phyloP scores from a whole-genome alignment of 2,113 vertebrate genomes.

The Tachycineta bicolor region DNA sequence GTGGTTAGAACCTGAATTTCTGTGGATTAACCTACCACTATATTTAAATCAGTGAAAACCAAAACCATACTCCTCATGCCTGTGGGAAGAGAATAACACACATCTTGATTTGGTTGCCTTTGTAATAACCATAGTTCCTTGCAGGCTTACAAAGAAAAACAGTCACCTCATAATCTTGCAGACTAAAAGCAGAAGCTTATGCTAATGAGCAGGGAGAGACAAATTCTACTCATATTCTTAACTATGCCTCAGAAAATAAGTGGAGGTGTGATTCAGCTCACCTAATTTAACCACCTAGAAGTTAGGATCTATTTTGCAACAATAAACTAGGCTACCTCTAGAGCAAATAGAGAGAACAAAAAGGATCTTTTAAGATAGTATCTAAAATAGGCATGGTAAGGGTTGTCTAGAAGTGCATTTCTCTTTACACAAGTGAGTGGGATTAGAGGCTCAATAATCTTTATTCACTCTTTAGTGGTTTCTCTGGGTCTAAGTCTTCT shows the following conservation, averaged over 20 bases:
- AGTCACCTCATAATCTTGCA: background rate
- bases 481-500: background rate
- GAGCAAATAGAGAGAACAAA: background rate
- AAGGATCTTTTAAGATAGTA: background rate
- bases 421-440: background rate
- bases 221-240: background rate
- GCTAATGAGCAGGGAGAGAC: background rate
- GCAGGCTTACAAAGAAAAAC: background rate
- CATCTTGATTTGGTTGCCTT: conserved; percentile 13
- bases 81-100: conserved; percentile 36
- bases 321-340: background rate
- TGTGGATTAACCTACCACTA: conserved; percentile 38
- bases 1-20: conserved; percentile 44
- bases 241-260: background rate
- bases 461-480: background rate
- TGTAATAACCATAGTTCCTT: background rate
- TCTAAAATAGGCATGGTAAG: background rate
- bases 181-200: background rate
- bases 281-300: background rate
- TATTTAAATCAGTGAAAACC: conserved; percentile 52
- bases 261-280: background rate
- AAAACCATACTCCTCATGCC: background rate
- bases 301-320: background rate
- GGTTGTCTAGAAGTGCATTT: background rate
- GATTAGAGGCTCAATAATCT: background rate